phyloP scores from a whole-genome alignment of 2,888 invertebrate species.

The Microplitis deprimator region DNA sequence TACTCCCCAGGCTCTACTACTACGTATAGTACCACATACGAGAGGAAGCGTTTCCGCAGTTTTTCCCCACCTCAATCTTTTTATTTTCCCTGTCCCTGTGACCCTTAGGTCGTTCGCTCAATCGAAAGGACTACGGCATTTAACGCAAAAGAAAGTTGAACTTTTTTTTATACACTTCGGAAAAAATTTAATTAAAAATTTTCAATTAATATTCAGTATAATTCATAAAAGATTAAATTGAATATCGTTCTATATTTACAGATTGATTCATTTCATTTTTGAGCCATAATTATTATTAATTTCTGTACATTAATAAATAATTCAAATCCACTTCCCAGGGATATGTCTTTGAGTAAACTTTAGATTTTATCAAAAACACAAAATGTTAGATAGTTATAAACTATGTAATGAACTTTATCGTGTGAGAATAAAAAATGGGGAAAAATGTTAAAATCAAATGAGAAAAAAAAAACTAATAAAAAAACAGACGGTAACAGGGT shows the following conservation, averaged over 20 bases:
- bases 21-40: slow-evolving; percentile 50
- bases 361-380: background rate
- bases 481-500: background rate
- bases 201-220: no score
- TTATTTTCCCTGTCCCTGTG: slow-evolving; percentile 27
- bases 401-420: background rate
- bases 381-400: slow-evolving; percentile 4
- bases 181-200: slow-evolving; percentile 2
- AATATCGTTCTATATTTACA: no score
- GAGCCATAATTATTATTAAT: background rate
- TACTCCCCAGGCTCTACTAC: slow-evolving; percentile 38
- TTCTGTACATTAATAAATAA: background rate
- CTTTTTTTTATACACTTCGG: background rate
- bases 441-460: background rate
- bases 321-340: background rate
- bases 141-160: slow-evolving; percentile 5
- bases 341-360: background rate
- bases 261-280: no score
- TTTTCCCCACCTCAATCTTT: slow-evolving; percentile 40
- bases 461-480: background rate
- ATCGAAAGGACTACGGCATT: slow-evolving; percentile 15
- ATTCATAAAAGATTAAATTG: no score
- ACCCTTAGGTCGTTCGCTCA: slow-evolving; percentile 35
- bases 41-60: slow-evolving; percentile 43
- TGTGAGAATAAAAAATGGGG: background rate